phyloP scores from a whole-genome alignment of 2,888 invertebrate species.

The Neuroscelio doddi region DNA sequence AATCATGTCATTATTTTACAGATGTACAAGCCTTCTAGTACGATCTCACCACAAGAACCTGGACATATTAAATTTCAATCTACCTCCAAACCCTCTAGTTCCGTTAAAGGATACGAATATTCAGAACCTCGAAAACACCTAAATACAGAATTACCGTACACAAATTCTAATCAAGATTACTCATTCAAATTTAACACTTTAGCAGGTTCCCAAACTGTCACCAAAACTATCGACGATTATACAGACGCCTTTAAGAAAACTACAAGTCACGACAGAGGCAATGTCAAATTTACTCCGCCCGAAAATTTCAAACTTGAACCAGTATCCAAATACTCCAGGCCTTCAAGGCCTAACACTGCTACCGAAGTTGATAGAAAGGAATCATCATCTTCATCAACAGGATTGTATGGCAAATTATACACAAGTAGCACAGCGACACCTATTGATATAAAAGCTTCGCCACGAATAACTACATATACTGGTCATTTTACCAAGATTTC shows the following conservation, averaged over 20 bases:
- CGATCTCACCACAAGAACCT: no score
- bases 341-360: slow-evolving; percentile 19
- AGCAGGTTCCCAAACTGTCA: slow-evolving; percentile 13
- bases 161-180: slow-evolving; percentile 35
- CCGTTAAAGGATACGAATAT: slow-evolving; percentile 23
- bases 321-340: slow-evolving; percentile 21
- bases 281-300: slow-evolving; percentile 56
- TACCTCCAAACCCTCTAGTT: no score
- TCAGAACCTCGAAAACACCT: slow-evolving; percentile 42
- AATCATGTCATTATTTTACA: no score
- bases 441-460: slow-evolving; percentile 31
- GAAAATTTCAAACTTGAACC: slow-evolving; percentile 42
- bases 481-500: slow-evolving; percentile 48
- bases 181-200: slow-evolving; percentile 20
- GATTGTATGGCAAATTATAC: slow-evolving; percentile 12
- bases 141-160: slow-evolving; percentile 40
- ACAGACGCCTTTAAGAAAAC: slow-evolving; percentile 9
- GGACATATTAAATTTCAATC: no score
- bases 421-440: slow-evolving; percentile 22
- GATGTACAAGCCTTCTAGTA: no score
- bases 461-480: slow-evolving; percentile 53
- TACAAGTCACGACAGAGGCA: slow-evolving; percentile 58
- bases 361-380: slow-evolving; percentile 26
- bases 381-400: slow-evolving; percentile 12
- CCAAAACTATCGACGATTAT: slow-evolving; percentile 26